Conservation (phyloP, 2,888 invertebrate genomes). For the Drosophila diplacantha region DNA sequence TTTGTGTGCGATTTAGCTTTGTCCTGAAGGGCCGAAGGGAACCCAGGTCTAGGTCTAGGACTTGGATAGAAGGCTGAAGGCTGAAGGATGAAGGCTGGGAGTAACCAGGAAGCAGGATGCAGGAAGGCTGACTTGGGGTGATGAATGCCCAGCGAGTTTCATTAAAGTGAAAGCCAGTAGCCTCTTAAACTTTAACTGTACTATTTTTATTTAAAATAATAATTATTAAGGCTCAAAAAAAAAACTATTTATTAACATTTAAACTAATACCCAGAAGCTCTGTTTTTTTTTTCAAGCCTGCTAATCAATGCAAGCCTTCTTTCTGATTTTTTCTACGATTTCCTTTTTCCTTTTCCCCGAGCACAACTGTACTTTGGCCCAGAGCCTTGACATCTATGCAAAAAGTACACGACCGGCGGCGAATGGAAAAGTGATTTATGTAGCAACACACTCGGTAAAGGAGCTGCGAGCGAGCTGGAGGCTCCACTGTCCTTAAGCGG, state of each 20-base stretch:
- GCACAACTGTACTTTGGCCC: constrained; percentile 27
- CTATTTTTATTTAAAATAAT: neutral
- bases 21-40: constrained; percentile 30
- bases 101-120: constrained; percentile 3
- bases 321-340: neutral
- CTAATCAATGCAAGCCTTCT: neutral
- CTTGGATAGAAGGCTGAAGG: neutral
- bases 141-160: constrained; percentile 1
- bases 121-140: neutral
- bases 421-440: constrained; percentile 31
- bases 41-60: constrained; percentile 36
- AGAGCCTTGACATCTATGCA: constrained; percentile 15
- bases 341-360: neutral
- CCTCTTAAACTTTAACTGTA: neutral
- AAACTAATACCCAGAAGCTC: neutral
- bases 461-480: neutral
- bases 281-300: neutral
- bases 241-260: neutral
- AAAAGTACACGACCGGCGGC: constrained; percentile 3
- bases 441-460: constrained; percentile 25
- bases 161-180: constrained; percentile 13
- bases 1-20: constrained; percentile 62
- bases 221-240: neutral
- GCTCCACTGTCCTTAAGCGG: constrained; percentile 50
- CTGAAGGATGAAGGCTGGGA: neutral